Base-by-base conservation (phyloP, 2,113 vertebrate genomes). In the Ramphastos sulfuratus region DNA sequence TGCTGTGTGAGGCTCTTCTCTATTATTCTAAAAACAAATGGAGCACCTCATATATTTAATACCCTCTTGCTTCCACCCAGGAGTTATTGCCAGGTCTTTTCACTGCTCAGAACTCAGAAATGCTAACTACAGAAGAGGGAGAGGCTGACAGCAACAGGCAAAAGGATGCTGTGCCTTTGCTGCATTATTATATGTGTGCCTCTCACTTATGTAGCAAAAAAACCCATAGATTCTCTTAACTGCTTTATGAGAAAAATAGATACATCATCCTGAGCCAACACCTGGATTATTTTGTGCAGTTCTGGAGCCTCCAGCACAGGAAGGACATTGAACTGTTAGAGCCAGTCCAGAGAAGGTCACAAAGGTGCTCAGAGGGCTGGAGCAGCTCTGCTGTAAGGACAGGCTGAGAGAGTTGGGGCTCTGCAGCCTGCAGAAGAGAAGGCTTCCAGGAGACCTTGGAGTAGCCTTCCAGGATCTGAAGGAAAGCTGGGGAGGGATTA, bases 1-100 rank as follows among this genome's bases (percentile, higher is more conserved):
- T 64, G 42, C 69, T 77, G 46, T 48, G 59, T 23, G 31, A 71
- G 67, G 76, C 37, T 87, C 31, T 74, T 74, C 28, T 59, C 69
- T 60, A 64, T 72, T 93, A 86, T 61, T 58, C 30, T 80, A 80
- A 91, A 88, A 89, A 73, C 74, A 93, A 93, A 42, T 7, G 55
- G 50, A 63, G 42, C 23, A 21, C 16, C 35, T 87, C 74, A 82
- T 65, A 81, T 67, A 60, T 86, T 63, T 71, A 46, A 71, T 56
- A 66, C 5, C 17, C 31, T 35, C 52, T 72, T 70, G 48, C 50
- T 82, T 82, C 56, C 52, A 82, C 6, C 4, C 20, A 59, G 42
- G 42, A 89, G 16, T 72, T 80, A 85, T 1, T 76, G 44, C 21
- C 75, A 63, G 77, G 56, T 15, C 33, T 63, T 91, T 54, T 76